phyloP scores from a whole-genome alignment of 1,140 invertebrate species.

The Anoplolepis gracilipes region DNA sequence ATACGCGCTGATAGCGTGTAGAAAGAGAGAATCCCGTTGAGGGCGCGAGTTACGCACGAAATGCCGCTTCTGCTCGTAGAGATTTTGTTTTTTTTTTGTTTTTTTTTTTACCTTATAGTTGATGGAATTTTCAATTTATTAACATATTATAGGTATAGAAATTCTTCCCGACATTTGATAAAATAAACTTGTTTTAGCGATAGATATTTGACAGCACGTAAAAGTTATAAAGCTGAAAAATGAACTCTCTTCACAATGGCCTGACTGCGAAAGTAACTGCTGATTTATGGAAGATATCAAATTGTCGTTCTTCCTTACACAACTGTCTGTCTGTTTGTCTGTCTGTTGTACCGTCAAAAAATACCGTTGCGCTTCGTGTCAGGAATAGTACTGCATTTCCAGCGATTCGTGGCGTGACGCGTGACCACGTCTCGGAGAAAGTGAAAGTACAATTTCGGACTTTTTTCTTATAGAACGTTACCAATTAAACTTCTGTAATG shows the following conservation, averaged over 20 bases:
- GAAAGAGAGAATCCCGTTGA: neutral
- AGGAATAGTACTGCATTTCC: constrained; percentile 60
- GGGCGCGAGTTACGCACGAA: constrained; percentile 31
- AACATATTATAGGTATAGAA: neutral
- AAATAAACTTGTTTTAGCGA: neutral
- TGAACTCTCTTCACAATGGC: neutral
- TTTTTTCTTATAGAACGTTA: constrained; percentile 4
- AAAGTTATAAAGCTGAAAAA: neutral
- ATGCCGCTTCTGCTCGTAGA: neutral
- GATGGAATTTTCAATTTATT: neutral
- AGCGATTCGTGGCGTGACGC: constrained; percentile 37
- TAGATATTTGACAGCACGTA: neutral
- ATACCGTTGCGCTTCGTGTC: constrained; percentile 56
- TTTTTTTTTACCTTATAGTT: too few relatives aligned
- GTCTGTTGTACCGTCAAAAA: constrained; percentile 6
- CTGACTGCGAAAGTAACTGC: constrained; percentile 22
- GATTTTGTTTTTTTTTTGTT: too few relatives aligned
- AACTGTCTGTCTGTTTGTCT: constrained; percentile 25
- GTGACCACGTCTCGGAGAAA: constrained; percentile 35
- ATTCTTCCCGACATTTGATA: neutral
- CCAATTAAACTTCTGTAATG: neutral
- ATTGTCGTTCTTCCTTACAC: constrained; percentile 50
- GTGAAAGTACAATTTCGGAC: constrained; percentile 65
- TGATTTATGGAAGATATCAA: constrained; percentile 49
- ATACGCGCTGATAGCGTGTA: constrained; percentile 42